These are phyloP conservation scores for Heliconius hortense DNA, from an alignment of 2,888 invertebrate species.

Conservation along the genomic window DNA sequence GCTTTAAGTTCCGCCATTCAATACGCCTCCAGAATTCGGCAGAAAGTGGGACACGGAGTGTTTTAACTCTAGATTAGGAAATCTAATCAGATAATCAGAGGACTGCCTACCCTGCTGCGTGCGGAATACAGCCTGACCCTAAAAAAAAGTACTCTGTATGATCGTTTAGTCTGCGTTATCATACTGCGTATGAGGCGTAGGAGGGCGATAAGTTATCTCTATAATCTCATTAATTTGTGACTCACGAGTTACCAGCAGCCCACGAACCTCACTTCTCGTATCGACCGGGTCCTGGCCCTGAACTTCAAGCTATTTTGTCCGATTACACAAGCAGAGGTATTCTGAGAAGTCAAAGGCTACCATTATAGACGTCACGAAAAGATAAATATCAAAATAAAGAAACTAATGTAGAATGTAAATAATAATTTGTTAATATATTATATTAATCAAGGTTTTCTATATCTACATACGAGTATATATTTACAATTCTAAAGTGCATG, in stretches of 20 bases:
- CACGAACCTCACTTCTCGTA: constrained; percentile 28
- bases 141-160: background rate
- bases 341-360: background rate
- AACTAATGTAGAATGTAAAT: background rate
- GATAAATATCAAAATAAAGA: background rate
- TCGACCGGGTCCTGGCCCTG: constrained; percentile 27
- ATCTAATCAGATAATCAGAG: too few relatives aligned
- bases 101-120: too few relatives aligned
- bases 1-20: too few relatives aligned
- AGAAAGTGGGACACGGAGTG: too few relatives aligned
- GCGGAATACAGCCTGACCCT: too few relatives aligned
- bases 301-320: constrained; percentile 8
- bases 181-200: constrained; percentile 27
- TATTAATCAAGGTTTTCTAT: background rate
- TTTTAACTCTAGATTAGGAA: too few relatives aligned
- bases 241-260: constrained; percentile 31
- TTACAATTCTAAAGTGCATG: background rate
- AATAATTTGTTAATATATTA: background rate
- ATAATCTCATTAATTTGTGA: constrained; percentile 71
- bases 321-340: constrained; percentile 14
- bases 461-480: background rate
- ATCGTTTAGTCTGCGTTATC: constrained; percentile 38
- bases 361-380: background rate
- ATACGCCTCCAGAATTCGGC: too few relatives aligned
- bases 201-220: constrained; percentile 64